A percentile compares a stretch with the other conserved stretches of the same genome.
These are phyloP conservation scores for Oryzias dopingdopingensis DNA, from an alignment of 2,797 vertebrate species.

Conservation along the genomic window DNA sequence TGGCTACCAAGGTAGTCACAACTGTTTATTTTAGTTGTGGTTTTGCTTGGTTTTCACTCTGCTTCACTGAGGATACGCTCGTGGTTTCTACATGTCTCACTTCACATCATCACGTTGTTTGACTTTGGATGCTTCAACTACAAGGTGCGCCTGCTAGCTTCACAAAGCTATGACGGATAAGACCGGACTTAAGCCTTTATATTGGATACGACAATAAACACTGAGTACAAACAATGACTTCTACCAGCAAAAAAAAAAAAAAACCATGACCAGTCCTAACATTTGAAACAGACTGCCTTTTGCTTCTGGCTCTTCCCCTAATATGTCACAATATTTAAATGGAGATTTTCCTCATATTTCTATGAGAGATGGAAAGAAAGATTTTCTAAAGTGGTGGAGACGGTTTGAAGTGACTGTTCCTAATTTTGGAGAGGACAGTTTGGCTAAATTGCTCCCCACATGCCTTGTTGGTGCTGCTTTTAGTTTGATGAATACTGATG, in stretches of 20 bases:
- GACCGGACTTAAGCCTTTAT: no score
- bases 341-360: background rate
- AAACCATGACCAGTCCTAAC: background rate
- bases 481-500: background rate
- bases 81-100: no score
- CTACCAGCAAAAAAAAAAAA: no score
- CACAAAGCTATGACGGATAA: no score
- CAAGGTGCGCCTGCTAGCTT: no score
- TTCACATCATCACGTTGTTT: no score
- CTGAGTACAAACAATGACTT: background rate
- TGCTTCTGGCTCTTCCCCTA: background rate
- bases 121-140: no score
- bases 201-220: background rate
- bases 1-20: no score
- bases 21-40: no score
- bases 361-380: background rate
- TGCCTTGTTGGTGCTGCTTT: background rate
- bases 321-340: background rate
- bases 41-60: no score
- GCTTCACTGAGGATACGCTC: no score
- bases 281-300: background rate
- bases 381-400: background rate
- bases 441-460: background rate
- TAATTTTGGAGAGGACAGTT: background rate
- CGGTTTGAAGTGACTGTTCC: slow-evolving; percentile 2